Evolutionary conservation across 2,797 vertebrate genomes (phyloP).

Genomic region (Hypotaenidia philippensis): DNA sequence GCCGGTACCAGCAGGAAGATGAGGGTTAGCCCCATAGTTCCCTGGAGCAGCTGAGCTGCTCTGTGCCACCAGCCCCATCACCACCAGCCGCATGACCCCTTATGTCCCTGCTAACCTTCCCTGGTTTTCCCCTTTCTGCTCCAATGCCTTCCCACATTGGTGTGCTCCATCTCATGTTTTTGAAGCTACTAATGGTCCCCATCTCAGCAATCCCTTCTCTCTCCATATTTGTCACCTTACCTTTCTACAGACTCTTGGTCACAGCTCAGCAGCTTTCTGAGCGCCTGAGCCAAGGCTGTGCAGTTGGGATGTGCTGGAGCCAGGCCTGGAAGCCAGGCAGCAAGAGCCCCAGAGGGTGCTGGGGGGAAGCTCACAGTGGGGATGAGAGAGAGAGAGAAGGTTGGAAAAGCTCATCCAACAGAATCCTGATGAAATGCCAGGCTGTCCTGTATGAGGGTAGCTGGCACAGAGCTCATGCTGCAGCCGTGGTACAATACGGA

Average conservation of each 20-base stretch:
- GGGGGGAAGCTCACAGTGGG: neutral
- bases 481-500: neutral
- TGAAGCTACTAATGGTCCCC: accelerated
- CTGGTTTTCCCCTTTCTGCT: no score
- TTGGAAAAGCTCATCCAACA: neutral
- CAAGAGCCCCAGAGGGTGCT: accelerated
- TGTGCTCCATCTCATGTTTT: neutral
- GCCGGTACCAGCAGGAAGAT: neutral
- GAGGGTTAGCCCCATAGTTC: neutral
- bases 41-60: neutral
- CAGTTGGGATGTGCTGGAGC: accelerated
- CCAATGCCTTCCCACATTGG: accelerated
- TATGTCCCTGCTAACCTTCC: neutral
- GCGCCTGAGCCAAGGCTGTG: neutral
- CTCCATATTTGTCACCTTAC: accelerated
- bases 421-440: neutral
- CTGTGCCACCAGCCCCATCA: neutral
- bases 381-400: neutral
- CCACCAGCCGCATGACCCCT: accelerated
- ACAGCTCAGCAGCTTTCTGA: neutral
- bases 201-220: neutral
- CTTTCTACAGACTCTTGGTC: neutral
- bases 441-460: neutral
- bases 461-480: neutral
- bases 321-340: neutral